Evolutionary conservation across 92 coral and sea anemone species (phyloP).

Genomic region (Porites evermanni): DNA sequence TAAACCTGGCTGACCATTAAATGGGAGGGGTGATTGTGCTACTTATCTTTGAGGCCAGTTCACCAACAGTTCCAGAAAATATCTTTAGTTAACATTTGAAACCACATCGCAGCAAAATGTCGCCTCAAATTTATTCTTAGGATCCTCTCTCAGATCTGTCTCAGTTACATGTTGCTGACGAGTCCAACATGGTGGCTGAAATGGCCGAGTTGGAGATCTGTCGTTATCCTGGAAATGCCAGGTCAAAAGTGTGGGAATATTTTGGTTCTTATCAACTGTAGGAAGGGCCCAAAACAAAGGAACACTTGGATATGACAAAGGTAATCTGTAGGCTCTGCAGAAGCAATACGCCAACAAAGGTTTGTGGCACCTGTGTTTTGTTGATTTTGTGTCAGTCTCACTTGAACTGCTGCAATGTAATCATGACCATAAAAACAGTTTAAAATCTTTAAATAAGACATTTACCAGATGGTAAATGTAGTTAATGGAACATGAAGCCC

Average conservation of each 20-base stretch:
- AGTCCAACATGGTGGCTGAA: background rate
- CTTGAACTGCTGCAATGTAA: no score
- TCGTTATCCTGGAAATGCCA: constrained; percentile 47
- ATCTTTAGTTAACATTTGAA: background rate
- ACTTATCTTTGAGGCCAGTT: no score
- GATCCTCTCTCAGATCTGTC: background rate
- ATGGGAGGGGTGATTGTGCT: no score
- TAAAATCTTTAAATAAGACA: no score
- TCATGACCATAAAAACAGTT: no score
- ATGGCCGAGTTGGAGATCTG: constrained; percentile 49
- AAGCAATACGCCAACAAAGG: background rate
- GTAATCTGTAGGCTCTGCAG: constrained; percentile 49
- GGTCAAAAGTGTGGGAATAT: constrained; percentile 37
- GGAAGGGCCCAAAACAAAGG: constrained; percentile 49
- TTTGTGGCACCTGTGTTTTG: no score
- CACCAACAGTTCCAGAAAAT: no score
- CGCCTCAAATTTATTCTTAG: background rate
- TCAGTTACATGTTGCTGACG: no score
- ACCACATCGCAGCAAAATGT: constrained; percentile 38
- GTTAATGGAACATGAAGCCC: no score
- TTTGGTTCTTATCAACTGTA: constrained; percentile 34
- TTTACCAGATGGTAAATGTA: no score
- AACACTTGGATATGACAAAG: constrained; percentile 44
- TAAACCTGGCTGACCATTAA: no score
- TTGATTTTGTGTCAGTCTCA: no score